phyloP scores from a whole-genome alignment of 2,888 invertebrate species.

The Nycteola revayana region DNA sequence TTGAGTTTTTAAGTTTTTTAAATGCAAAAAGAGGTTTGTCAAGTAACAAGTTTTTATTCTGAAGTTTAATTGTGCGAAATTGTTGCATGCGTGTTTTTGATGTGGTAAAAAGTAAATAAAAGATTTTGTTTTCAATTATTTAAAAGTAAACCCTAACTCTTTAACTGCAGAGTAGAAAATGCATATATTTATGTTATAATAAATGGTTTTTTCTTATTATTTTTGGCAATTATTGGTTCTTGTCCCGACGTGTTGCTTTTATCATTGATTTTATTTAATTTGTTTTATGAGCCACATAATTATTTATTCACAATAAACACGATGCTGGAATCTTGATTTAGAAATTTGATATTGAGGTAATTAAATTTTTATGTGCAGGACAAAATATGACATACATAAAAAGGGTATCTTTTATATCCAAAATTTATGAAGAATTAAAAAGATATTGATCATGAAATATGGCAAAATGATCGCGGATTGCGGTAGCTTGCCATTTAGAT shows the following conservation, averaged over 20 bases:
- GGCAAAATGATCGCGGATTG: no score
- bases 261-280: conserved; percentile 22
- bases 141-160: conserved; percentile 2
- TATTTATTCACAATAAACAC: conserved; percentile 6
- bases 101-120: conserved; percentile 15
- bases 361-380: no score
- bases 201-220: conserved; percentile 9
- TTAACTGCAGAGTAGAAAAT: no score
- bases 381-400: no score
- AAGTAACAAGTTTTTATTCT: conserved; percentile 56
- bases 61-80: conserved; percentile 72
- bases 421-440: no score
- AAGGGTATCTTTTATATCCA: no score
- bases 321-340: conserved; percentile 12
- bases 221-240: conserved; percentile 37
- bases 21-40: conserved; percentile 31
- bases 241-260: conserved; percentile 29
- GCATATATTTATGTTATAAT: no score
- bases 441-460: no score
- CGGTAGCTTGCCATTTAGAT: no score
- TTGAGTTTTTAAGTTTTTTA: conserved; percentile 6
- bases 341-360: no score
- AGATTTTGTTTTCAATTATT: neutral
- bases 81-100: conserved; percentile 66
- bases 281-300: conserved; percentile 27